Evolutionary conservation across 2,888 invertebrate species (phyloP).

Genomic region (Tortricodes alternella): DNA sequence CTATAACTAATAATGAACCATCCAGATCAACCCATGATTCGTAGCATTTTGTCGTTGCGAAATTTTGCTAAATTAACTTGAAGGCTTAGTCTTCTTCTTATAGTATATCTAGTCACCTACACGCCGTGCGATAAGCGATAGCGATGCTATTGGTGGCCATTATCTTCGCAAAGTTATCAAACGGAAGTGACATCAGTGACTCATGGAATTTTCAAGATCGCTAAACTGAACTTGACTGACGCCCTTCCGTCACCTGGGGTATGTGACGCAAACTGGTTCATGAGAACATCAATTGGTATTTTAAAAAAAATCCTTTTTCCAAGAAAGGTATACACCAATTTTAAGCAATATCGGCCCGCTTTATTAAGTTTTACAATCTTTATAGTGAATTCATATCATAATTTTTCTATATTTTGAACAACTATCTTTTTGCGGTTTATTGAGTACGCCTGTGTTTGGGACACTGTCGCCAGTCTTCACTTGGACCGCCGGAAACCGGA

Average conservation of each 20-base stretch:
- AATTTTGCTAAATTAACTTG: neutral
- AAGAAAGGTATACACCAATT: too few species aligned
- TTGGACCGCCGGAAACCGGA: too few species aligned
- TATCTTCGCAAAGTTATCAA: constrained; percentile 20
- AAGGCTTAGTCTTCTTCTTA: neutral
- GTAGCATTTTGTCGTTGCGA: neutral
- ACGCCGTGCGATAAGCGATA: constrained; percentile 10
- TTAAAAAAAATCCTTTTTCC: too few species aligned
- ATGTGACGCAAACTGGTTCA: too few species aligned
- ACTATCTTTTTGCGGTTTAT: too few species aligned
- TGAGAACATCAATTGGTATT: too few species aligned
- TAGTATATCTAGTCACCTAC: neutral
- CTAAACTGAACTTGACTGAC: constrained; percentile 5
- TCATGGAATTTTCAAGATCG: constrained; percentile 19
- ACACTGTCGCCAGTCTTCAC: too few species aligned
- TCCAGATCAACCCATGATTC: neutral
- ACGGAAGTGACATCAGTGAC: constrained; percentile 16
- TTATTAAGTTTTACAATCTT: too few species aligned
- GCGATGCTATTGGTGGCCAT: constrained; percentile 11
- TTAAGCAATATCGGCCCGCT: too few species aligned
- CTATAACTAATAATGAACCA: neutral
- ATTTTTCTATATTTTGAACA: too few species aligned
- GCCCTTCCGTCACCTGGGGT: neutral
- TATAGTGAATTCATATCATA: too few species aligned
- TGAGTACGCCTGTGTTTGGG: too few species aligned